A percentile compares a stretch with the other conserved stretches of the same genome.
Evolutionary conservation across 2,888 invertebrate genomes (phyloP).

Genomic region (Cryptophagus acutangulus): DNA sequence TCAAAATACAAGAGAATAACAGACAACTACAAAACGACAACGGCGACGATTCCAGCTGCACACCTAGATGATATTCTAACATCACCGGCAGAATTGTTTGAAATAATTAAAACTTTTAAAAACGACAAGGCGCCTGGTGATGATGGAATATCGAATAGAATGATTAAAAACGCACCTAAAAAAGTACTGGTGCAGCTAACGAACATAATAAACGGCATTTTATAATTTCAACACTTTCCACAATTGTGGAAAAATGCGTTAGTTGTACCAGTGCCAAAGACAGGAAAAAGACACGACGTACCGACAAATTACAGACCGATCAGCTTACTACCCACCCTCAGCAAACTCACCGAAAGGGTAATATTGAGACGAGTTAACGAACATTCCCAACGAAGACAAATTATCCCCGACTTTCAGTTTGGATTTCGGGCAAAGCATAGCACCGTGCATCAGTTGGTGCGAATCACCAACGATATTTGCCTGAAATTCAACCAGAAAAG

Average conservation of each 20-base stretch:
- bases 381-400: neutral
- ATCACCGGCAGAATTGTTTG: neutral
- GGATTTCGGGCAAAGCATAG: neutral
- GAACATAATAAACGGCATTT: neutral
- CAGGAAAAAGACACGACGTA: conserved; percentile 2
- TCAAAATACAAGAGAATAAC: no score
- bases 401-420: neutral
- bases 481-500: neutral
- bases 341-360: neutral
- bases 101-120: neutral
- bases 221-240: conserved; percentile 9
- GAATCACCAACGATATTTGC: neutral
- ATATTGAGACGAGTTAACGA: neutral
- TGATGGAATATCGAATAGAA: conserved; percentile 7
- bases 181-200: conserved; percentile 14
- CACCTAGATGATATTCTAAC: no score
- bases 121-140: conserved; percentile 7
- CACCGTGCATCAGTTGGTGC: neutral
- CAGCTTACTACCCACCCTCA: conserved; percentile 5
- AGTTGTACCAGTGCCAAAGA: conserved; percentile 9
- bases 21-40: no score
- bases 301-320: conserved; percentile 14
- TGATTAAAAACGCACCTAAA: conserved; percentile 10
- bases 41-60: no score
- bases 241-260: conserved; percentile 6